Conservation (phyloP, 2,113 vertebrate genomes). For the Peromyscus californicus region DNA sequence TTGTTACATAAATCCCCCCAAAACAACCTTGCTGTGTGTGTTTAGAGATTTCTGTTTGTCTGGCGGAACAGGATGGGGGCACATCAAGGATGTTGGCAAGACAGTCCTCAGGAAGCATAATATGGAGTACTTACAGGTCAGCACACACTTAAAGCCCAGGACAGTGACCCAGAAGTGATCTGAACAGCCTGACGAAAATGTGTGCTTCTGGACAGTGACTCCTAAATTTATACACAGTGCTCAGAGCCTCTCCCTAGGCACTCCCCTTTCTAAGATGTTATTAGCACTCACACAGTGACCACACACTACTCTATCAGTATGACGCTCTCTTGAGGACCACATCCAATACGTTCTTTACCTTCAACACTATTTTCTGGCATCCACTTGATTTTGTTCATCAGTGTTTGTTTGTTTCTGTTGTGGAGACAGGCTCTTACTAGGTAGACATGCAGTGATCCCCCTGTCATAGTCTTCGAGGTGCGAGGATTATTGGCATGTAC, state of each 20-base stretch:
- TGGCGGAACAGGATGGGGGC: background rate
- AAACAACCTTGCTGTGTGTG: background rate
- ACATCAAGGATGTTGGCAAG: background rate
- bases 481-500: background rate
- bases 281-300: background rate
- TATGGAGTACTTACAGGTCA: background rate
- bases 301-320: background rate
- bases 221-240: background rate
- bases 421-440: background rate
- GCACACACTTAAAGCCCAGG: background rate
- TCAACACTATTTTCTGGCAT: background rate
- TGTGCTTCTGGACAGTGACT: background rate
- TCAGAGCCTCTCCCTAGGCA: background rate
- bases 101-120: background rate
- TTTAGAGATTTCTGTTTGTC: background rate
- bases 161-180: background rate
- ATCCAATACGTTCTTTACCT: background rate
- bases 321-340: background rate
- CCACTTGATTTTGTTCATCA: background rate
- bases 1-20: constrained; percentile 15
- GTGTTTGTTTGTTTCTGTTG: background rate
- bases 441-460: background rate
- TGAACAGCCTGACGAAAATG: background rate
- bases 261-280: background rate
- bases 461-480: too few relatives aligned